Evolutionary conservation across 92 coral and sea anemone genomes (phyloP).

Genomic region (Zoanthus solanderi): DNA sequence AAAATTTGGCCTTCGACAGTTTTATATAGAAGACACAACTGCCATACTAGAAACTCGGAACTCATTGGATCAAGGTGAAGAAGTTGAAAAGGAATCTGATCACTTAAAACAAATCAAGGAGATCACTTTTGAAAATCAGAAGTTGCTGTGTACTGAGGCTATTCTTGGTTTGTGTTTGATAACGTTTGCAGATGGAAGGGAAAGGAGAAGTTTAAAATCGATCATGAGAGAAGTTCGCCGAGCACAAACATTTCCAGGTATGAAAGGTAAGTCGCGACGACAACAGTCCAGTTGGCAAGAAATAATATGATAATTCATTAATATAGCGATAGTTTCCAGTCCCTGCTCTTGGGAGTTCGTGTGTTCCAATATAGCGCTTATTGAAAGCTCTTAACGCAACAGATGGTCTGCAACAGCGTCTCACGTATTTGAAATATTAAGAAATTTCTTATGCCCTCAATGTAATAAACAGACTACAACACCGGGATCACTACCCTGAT

Average conservation of each 20-base stretch:
- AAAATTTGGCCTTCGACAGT: constrained; percentile 71
- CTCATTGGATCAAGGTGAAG: not conserved
- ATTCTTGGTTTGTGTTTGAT: constrained; percentile 83
- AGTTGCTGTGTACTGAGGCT: constrained; percentile 69
- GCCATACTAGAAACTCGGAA: constrained; percentile 57
- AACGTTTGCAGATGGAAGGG: constrained; percentile 74
- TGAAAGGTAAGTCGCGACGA: constrained; percentile 64
- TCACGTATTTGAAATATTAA: too few relatives aligned
- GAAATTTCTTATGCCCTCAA: too few relatives aligned
- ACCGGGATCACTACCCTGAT: too few relatives aligned
- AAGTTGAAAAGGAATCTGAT: not conserved
- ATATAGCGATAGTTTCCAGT: too few relatives aligned
- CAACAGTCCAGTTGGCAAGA: not conserved
- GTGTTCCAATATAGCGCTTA: too few relatives aligned
- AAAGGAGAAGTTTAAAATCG: constrained; percentile 45
- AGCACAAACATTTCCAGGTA: constrained; percentile 51
- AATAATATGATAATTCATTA: too few relatives aligned
- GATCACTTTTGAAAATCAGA: constrained; percentile 79
- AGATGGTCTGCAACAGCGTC: too few relatives aligned
- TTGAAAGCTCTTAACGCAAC: too few relatives aligned
- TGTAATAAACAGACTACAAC: too few relatives aligned
- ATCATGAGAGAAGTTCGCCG: constrained; percentile 55
- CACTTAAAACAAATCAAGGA: constrained; percentile 48
- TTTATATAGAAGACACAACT: constrained; percentile 73
- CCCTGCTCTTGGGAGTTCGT: too few relatives aligned